Conservation (phyloP, 2,888 invertebrate genomes). For the Molorchus minor region DNA sequence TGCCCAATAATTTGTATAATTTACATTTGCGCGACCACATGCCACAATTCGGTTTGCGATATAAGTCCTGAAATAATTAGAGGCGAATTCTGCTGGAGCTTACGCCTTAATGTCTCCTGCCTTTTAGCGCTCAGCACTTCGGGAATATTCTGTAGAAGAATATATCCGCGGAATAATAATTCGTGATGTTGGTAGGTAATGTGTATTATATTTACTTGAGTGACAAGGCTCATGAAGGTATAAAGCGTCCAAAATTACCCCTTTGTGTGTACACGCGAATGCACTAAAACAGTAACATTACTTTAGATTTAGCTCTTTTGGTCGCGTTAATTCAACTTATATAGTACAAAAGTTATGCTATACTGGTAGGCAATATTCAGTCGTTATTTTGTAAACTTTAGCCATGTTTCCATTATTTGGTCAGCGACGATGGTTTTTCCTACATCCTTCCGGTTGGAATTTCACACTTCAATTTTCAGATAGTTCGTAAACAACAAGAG, state of each 20-base stretch:
- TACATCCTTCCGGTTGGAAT: constrained; percentile 4
- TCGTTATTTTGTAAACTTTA: constrained; percentile 6
- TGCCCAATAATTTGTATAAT: constrained; percentile 24
- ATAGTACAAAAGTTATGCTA: not conserved
- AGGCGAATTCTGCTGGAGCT: not conserved
- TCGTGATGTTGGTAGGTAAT: no score
- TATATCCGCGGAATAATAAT: no score
- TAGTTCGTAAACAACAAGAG: not conserved
- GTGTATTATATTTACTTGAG: no score
- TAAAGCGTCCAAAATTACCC: no score
- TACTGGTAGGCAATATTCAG: not conserved
- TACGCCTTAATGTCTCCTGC: no score
- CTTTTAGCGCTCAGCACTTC: no score
- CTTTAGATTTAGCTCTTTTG: no score
- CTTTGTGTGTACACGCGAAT: no score
- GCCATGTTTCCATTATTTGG: constrained; percentile 3
- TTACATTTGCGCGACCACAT: constrained; percentile 16
- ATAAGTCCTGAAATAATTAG: constrained; percentile 6
- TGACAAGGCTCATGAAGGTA: no score
- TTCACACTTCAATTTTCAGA: constrained; percentile 10
- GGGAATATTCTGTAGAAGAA: no score
- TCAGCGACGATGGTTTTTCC: constrained; percentile 6
- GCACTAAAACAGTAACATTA: no score
- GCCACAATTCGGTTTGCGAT: constrained; percentile 13
- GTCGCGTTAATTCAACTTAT: no score